Base-by-base conservation (phyloP, 2,888 invertebrate genomes). In the Epistrophe eligans region DNA sequence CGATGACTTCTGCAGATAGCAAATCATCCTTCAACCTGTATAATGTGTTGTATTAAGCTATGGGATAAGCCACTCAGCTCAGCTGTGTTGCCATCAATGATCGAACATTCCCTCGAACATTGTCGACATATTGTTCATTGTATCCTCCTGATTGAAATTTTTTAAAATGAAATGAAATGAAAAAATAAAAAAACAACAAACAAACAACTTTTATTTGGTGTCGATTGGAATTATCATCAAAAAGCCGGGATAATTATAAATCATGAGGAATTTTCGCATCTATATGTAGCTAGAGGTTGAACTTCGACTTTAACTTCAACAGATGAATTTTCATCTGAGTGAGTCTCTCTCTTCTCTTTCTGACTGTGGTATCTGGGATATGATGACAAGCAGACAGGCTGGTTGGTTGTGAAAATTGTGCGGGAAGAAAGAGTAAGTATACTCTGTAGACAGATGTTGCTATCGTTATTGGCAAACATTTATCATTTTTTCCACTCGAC, bases 191-290 rank as follows among this genome's bases (percentile, higher is more conserved):
- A 28, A 40, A 9, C 7, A 55, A 24, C n/a, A 77, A 77, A 84
- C 66, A 84, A 81, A 70, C 77, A 82, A 82, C 81, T 85, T 85
- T 85, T 85, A 87, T 83, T 79, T 79, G 79, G 87, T 88, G 88
- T 84, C 88, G 84, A 88, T 88, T 80, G 88, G 83, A 88, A 81
- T 84, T 88, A 88, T 88, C 88, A 88, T 88, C 88, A 84, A 84
- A 80, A 81, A 77, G 74, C 64, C 77, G 77, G 77, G 81, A 84
- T 88, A 88, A 88, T 88, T 88, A 88, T 88, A 88, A 88, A 88
- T 88, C 88, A 88, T 84, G 73, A 28, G 64, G 77, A 77, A 80
- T 79, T 79, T 76, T 79, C 77, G 77, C 82, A 87, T 88, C 48
- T 24, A n/a, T n/a, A n/a, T 6, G 0, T 11, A 19, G 32, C 32